These are phyloP conservation scores for Atherinosoma microstoma DNA, from an alignment of 2,797 vertebrate genomes.

Conservation along the genomic window DNA sequence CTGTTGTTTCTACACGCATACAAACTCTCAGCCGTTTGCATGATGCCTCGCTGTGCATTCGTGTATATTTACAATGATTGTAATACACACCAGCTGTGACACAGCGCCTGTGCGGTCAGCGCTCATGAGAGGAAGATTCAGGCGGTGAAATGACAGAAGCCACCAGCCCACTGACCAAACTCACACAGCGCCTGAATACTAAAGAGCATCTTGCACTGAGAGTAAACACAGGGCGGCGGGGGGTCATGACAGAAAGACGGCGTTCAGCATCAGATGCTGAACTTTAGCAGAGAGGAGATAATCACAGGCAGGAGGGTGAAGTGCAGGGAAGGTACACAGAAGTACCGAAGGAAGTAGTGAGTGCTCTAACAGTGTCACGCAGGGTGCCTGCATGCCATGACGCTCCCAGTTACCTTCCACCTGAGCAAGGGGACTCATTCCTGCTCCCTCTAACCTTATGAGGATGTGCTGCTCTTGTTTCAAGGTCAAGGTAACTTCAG, in stretches of 20 bases:
- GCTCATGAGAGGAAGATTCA: constrained; percentile 9
- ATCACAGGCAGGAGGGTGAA: constrained; percentile 28
- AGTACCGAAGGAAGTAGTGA: constrained; percentile 15
- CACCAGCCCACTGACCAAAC: constrained; percentile 31
- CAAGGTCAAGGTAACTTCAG: no score
- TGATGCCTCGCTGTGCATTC: not conserved
- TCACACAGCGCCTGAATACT: constrained; percentile 39
- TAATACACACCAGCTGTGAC: constrained; percentile 6
- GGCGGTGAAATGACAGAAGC: constrained; percentile 18
- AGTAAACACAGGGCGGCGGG: constrained; percentile 26
- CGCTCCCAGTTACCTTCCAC: not conserved
- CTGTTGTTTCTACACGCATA: not conserved
- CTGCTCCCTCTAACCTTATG: not conserved
- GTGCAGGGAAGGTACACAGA: constrained; percentile 4
- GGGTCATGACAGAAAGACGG: constrained; percentile 24
- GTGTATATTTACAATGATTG: not conserved
- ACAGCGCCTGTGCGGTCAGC: constrained; percentile 13
- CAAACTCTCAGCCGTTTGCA: not conserved
- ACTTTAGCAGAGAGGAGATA: constrained; percentile 40
- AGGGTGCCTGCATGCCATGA: constrained; percentile 12
- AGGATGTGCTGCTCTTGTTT: not conserved
- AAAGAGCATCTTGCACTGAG: constrained; percentile 50
- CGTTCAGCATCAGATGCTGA: constrained; percentile 30
- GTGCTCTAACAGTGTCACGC: constrained; percentile 38
- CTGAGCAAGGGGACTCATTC: not conserved